phyloP scores from a whole-genome alignment of 1,140 invertebrate genomes.

The Cyrtorhinus lividipennis region DNA sequence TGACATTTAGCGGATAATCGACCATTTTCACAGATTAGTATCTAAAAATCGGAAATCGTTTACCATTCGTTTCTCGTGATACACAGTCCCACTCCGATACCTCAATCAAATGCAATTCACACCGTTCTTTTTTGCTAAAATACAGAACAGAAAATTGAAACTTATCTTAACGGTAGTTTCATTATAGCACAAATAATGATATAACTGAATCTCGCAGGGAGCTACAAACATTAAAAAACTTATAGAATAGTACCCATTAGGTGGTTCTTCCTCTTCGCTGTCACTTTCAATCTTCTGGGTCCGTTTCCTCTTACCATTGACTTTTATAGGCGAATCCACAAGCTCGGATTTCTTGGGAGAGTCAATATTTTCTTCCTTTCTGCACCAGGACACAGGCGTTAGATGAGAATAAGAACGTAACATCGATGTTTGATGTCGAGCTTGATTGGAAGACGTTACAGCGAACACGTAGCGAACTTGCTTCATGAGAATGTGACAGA shows the following conservation, averaged over 20 bases:
- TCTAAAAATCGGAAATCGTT: too few relatives aligned
- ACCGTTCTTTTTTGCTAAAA: neutral
- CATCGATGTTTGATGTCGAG: neutral
- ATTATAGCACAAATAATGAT: conserved; percentile 1
- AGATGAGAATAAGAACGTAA: neutral
- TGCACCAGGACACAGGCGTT: conserved; percentile 11
- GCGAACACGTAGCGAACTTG: neutral
- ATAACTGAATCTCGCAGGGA: too few relatives aligned
- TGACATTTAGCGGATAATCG: too few relatives aligned
- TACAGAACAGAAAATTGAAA: neutral
- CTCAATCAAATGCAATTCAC: neutral
- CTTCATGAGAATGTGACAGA: neutral
- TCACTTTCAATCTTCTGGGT: conserved; percentile 13
- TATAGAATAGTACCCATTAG: neutral
- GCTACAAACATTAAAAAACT: too few relatives aligned
- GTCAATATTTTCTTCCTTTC: neutral
- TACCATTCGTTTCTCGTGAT: neutral
- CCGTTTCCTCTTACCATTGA: conserved; percentile 13
- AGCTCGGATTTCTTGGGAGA: neutral
- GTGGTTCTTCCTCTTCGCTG: conserved; percentile 18
- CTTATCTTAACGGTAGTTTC: too few relatives aligned
- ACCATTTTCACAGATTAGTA: too few relatives aligned
- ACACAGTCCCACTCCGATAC: neutral
- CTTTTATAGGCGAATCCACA: conserved; percentile 2
- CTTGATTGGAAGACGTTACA: neutral